Evolutionary conservation across 2,888 invertebrate species (phyloP), one percentile per base, ranked within the genome.

Genomic region (Hydraecia micacea): DNA sequence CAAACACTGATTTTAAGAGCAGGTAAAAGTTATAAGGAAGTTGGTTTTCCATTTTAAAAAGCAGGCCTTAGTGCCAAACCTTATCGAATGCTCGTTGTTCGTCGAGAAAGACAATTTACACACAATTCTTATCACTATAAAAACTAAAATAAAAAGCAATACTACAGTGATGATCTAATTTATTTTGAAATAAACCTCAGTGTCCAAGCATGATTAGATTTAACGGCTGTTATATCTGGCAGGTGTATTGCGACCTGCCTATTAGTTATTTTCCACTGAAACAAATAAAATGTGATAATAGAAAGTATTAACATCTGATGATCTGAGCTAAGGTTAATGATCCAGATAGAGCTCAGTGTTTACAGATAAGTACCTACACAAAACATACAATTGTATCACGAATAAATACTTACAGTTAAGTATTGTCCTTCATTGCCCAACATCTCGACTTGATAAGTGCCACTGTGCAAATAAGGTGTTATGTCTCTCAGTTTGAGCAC

Each of bases 221-320:
- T 36, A 36, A 36, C 36, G 36, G 36, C 36, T 36, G 95, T 92
- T 89, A 94, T 95, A 75, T 96, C 92, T 1, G 97, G 97, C 9
- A 97, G 89, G 32, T 87, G 90, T 55, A 96, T 93, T 0, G 92
- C 86, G 15, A 93, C 91, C 46, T 93, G 86, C 21, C 94, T 94
- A 11, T 90, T 91, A 21, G 75, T 84, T 60, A 93, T 92, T 25
- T 86, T 88, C 95, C 96, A 97, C 97, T 97, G 94, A 84, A 97
- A 97, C 76, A 88, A 36, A 32, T 32, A 65, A 68, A 63, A 46
- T 13, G 18, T 39, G 46, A 82, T 80, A 72, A 55, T 52, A 71
- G 55, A 75, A 67, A 67, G 42, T 62, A 76, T 46, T 18, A 80
- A 67, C 32, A 63, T 49, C 18, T n/a, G n/a, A n/a, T n/a, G n/a